Percentiles rank a stretch among this genome's conserved stretches.
phyloP scores from a whole-genome alignment of 2,888 invertebrate species.

The Strigamia maritima region DNA sequence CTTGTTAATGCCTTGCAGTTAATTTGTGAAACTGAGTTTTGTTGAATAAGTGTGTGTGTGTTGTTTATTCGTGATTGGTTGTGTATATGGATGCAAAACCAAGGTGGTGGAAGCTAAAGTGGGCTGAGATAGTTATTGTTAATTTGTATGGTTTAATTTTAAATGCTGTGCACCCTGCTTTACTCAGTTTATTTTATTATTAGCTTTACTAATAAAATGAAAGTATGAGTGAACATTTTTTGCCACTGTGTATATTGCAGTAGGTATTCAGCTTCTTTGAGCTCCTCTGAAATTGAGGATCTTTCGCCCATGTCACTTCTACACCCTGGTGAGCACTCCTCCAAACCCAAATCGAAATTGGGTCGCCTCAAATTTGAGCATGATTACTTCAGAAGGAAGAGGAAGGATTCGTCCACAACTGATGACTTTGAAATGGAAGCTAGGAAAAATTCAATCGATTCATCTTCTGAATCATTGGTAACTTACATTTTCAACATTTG shows the following conservation, averaged over 20 bases:
- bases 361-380: slow-evolving; percentile 46
- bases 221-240: slow-evolving; percentile 27
- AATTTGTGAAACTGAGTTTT: slow-evolving; percentile 35
- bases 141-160: neutral
- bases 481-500: neutral
- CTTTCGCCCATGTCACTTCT: slow-evolving; percentile 35
- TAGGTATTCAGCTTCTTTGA: slow-evolving; percentile 40
- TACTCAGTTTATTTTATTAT: slow-evolving; percentile 12
- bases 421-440: slow-evolving; percentile 37
- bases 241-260: slow-evolving; percentile 39
- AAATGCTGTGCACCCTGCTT: slow-evolving; percentile 25
- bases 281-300: slow-evolving; percentile 43
- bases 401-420: slow-evolving; percentile 40
- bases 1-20: neutral
- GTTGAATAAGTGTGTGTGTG: neutral
- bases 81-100: slow-evolving; percentile 29
- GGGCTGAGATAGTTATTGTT: neutral
- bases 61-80: neutral
- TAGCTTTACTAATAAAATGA: neutral
- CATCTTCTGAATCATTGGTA: slow-evolving; percentile 44
- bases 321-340: slow-evolving; percentile 37
- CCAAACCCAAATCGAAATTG: slow-evolving; percentile 23
- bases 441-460: slow-evolving; percentile 43
- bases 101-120: slow-evolving; percentile 31
- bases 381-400: slow-evolving; percentile 46